Percentiles rank a stretch among this genome's conserved stretches.
These are phyloP conservation scores for Ceratothoa steindachneri DNA, from an alignment of 2,888 invertebrate genomes.

Conservation along the genomic window DNA sequence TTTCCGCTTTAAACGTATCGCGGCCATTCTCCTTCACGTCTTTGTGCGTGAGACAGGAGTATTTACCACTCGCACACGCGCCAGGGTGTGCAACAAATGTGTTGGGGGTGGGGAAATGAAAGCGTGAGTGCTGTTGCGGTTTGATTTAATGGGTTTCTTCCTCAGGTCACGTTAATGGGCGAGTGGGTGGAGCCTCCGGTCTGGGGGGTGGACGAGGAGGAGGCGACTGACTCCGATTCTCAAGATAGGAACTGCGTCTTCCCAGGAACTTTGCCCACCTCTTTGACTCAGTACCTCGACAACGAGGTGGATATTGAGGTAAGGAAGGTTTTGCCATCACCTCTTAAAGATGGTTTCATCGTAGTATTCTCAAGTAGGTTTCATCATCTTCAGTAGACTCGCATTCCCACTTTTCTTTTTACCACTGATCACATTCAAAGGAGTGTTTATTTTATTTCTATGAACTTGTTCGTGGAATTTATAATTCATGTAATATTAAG, in stretches of 20 bases:
- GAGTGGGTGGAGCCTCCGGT: background rate
- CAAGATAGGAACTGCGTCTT: constrained; percentile 43
- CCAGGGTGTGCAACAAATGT: too few relatives aligned
- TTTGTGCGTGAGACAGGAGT: too few relatives aligned
- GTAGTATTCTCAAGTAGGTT: background rate
- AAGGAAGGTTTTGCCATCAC: background rate
- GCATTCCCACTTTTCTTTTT: background rate
- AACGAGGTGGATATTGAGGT: constrained; percentile 45
- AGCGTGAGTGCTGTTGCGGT: too few relatives aligned
- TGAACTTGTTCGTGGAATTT: too few relatives aligned
- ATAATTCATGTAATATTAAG: too few relatives aligned
- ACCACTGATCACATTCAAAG: background rate
- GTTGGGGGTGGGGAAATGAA: too few relatives aligned
- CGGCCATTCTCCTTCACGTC: too few relatives aligned
- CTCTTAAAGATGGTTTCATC: background rate
- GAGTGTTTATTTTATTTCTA: too few relatives aligned
- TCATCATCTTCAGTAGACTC: background rate
- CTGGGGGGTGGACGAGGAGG: constrained; percentile 3
- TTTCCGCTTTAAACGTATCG: too few relatives aligned
- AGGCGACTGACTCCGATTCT: constrained; percentile 20
- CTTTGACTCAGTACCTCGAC: constrained; percentile 40
- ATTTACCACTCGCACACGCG: too few relatives aligned
- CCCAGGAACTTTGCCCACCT: constrained; percentile 39
- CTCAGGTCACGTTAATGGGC: background rate
- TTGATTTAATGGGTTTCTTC: too few relatives aligned